Percentiles rank a stretch among this genome's conserved stretches.
phyloP scores from a whole-genome alignment of 2,797 vertebrate species.

The Platalea minor region DNA sequence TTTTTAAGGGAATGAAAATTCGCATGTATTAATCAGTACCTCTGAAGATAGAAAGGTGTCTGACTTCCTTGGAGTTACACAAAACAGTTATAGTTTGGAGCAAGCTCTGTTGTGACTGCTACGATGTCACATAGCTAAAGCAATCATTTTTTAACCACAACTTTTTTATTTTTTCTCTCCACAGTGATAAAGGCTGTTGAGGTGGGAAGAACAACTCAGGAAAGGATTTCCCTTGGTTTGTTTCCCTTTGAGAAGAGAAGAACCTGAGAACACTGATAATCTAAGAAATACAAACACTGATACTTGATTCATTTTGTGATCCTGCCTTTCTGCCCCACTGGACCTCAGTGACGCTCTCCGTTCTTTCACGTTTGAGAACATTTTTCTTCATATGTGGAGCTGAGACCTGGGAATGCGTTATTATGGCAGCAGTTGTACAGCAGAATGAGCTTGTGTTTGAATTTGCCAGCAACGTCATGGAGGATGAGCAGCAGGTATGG shows the following conservation, averaged over 20 bases:
- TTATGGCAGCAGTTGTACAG: constrained; percentile 86
- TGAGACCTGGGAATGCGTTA: constrained; percentile 76
- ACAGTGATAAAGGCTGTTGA: constrained; percentile 43
- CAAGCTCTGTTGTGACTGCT: background rate
- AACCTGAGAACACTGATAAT: background rate
- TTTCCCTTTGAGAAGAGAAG: constrained; percentile 41
- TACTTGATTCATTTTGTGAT: background rate
- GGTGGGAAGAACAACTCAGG: constrained; percentile 36
- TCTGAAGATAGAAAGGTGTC: background rate
- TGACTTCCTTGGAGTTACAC: background rate
- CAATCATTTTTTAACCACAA: background rate
- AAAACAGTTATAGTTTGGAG: background rate
- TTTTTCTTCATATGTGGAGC: constrained; percentile 71
- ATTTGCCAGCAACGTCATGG: constrained; percentile 91
- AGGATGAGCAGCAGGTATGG: constrained; percentile 87
- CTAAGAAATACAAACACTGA: background rate
- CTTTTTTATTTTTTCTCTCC: background rate
- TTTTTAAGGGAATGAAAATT: background rate
- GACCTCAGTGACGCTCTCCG: background rate
- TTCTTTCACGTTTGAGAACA: background rate
- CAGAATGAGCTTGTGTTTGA: constrained; percentile 94
- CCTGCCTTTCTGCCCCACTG: background rate
- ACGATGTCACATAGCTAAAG: background rate
- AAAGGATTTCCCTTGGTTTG: constrained; percentile 7
- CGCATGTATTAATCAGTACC: background rate